A percentile compares a stretch with the other conserved stretches of the same genome.
Evolutionary conservation across 1,140 invertebrate genomes (phyloP).

Genomic region (Drosophila bifasciata): DNA sequence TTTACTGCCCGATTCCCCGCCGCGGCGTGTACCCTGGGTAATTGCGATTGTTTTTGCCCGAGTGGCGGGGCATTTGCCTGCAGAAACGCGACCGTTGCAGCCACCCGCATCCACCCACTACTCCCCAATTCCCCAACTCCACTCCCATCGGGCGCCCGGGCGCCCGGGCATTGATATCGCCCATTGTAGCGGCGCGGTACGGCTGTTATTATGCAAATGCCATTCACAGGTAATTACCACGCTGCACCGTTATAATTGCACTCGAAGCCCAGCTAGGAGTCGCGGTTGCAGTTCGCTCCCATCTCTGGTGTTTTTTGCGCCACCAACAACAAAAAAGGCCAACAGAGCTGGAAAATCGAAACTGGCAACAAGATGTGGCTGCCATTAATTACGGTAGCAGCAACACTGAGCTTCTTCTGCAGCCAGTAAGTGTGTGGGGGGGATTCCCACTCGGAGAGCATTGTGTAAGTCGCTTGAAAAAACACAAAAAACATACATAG

Average conservation of each 20-base stretch:
- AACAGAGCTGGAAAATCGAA: slow-evolving; percentile 52
- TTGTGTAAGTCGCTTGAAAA: no score
- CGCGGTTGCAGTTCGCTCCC: slow-evolving; percentile 65
- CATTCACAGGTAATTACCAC: slow-evolving; percentile 83
- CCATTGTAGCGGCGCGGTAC: slow-evolving; percentile 46
- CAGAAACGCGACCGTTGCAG: slow-evolving; percentile 50
- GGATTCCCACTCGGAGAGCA: no score
- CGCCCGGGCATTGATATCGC: slow-evolving; percentile 46
- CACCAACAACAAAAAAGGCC: slow-evolving; percentile 7
- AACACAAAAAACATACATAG: no score
- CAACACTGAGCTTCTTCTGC: slow-evolving; percentile 43
- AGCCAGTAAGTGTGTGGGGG: neutral
- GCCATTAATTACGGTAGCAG: slow-evolving; percentile 53
- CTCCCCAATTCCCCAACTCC: neutral
- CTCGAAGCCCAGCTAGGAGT: slow-evolving; percentile 81
- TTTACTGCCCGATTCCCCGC: neutral
- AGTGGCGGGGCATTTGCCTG: slow-evolving; percentile 52
- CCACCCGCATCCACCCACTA: slow-evolving; percentile 41
- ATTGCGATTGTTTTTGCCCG: slow-evolving; percentile 69
- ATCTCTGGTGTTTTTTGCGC: slow-evolving; percentile 10
- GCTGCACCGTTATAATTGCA: slow-evolving; percentile 83
- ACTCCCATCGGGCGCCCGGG: slow-evolving; percentile 3
- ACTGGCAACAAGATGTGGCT: slow-evolving; percentile 66
- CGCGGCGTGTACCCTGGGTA: slow-evolving; percentile 38
- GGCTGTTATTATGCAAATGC: slow-evolving; percentile 80